Evolutionary conservation across 2,888 invertebrate genomes (phyloP).

Genomic region (Andrena fulva): DNA sequence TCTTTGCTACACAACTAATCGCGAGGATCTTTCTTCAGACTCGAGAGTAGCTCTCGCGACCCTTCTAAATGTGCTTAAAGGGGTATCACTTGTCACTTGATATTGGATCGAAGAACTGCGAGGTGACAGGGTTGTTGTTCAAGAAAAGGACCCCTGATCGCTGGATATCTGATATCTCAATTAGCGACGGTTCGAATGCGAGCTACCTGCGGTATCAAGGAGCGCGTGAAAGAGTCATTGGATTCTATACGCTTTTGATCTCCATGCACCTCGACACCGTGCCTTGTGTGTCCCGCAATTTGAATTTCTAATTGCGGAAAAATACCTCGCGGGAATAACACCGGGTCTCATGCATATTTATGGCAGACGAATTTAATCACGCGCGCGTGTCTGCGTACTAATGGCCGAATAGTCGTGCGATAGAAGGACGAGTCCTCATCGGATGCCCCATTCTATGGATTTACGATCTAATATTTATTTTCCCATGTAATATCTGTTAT

Average conservation of each 20-base stretch:
- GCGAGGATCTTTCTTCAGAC: too few relatives aligned
- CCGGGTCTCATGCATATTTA: conserved; percentile 41
- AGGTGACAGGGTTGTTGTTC: too few relatives aligned
- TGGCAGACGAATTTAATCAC: conserved; percentile 47
- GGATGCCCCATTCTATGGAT: neutral
- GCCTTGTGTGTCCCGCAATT: conserved; percentile 28
- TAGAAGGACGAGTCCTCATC: neutral
- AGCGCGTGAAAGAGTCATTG: conserved; percentile 14
- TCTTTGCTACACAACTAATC: too few relatives aligned
- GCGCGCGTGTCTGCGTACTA: conserved; percentile 23
- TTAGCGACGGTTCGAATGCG: neutral
- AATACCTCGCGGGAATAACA: conserved; percentile 33
- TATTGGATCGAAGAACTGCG: too few relatives aligned
- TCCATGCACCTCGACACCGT: neutral
- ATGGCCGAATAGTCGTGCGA: conserved; percentile 11
- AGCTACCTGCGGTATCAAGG: neutral
- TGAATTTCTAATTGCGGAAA: conserved; percentile 55
- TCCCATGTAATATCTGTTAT: neutral
- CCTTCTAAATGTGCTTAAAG: too few relatives aligned
- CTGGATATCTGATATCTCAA: too few relatives aligned
- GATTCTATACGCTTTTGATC: neutral
- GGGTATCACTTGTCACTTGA: too few relatives aligned
- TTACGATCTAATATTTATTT: conserved; percentile 27
- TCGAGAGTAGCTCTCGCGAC: too few relatives aligned
- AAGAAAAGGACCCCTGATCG: too few relatives aligned